Percentiles rank a stretch among this genome's conserved stretches.
phyloP scores from a whole-genome alignment of 2,797 vertebrate genomes.

The Paedocypris micromegethes region DNA sequence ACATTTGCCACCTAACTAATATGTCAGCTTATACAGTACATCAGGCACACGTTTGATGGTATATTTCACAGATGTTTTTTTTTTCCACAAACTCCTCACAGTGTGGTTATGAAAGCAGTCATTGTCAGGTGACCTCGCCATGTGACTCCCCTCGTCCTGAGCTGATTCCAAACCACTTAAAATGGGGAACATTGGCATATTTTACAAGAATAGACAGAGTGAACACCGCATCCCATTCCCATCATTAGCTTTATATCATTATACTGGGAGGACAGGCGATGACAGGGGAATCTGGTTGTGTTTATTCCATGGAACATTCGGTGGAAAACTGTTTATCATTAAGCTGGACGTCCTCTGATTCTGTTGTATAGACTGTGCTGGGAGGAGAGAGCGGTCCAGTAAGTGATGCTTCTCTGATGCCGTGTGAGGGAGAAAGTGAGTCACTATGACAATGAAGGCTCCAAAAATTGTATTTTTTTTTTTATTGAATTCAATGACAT shows the following conservation, averaged over 20 bases:
- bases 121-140: constrained; percentile 31
- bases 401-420: constrained; percentile 21
- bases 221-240: constrained; percentile 10
- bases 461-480: neutral
- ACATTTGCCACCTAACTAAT: no score
- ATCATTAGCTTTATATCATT: constrained; percentile 29
- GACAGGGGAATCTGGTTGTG: constrained; percentile 31
- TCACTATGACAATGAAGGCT: constrained; percentile 23
- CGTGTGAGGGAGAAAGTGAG: constrained; percentile 44
- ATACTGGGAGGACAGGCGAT: constrained; percentile 20
- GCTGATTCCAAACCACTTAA: constrained; percentile 36
- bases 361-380: constrained; percentile 14
- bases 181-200: constrained; percentile 33
- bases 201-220: neutral
- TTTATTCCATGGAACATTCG: constrained; percentile 34
- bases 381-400: constrained; percentile 23
- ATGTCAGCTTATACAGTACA: neutral
- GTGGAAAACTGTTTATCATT: constrained; percentile 39
- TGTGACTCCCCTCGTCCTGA: constrained; percentile 30
- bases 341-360: constrained; percentile 16
- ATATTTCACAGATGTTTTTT: neutral
- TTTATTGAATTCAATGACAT: no score
- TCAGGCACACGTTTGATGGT: neutral
- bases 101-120: constrained; percentile 9
- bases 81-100: neutral